Evolutionary conservation across 2,113 vertebrate genomes (phyloP).

Genomic region (Dipodomys stephensi): DNA sequence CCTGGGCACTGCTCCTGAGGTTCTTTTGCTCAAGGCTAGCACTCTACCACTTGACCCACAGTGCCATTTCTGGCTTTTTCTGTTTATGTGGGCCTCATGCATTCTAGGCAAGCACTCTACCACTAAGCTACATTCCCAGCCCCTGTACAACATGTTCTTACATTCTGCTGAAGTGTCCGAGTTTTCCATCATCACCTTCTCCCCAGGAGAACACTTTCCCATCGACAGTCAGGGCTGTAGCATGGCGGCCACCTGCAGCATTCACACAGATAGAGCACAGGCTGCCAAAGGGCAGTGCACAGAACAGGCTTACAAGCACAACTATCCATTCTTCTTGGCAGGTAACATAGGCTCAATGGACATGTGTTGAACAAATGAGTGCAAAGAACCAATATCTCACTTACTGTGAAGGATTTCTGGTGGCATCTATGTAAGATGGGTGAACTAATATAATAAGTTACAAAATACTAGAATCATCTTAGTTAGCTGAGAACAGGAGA

Average conservation of each 20-base stretch:
- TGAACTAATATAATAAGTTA: background rate
- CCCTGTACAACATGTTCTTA: constrained; percentile 82
- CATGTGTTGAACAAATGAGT: background rate
- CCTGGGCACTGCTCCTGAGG: too few species aligned
- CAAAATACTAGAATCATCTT: constrained; percentile 3
- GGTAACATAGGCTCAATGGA: background rate
- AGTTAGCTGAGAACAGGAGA: background rate
- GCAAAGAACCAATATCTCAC: background rate
- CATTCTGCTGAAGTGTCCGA: constrained; percentile 99
- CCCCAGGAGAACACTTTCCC: constrained; percentile 99
- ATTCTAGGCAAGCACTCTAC: too few species aligned
- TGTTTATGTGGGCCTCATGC: too few species aligned
- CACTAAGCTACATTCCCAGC: too few species aligned
- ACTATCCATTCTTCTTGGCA: background rate
- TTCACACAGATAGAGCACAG: background rate
- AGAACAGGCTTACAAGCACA: too few species aligned
- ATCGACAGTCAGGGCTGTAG: constrained; percentile 97
- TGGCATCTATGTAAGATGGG: background rate
- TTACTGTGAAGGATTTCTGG: background rate
- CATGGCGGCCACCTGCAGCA: constrained; percentile 94
- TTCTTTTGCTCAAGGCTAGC: too few species aligned
- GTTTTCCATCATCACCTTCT: constrained; percentile 98
- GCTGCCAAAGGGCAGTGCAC: rapidly evolving
- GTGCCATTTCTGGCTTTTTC: too few species aligned
- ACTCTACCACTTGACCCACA: too few species aligned